Conservation (phyloP, 2,888 invertebrate genomes). For the Nasonovia ribisnigri region DNA sequence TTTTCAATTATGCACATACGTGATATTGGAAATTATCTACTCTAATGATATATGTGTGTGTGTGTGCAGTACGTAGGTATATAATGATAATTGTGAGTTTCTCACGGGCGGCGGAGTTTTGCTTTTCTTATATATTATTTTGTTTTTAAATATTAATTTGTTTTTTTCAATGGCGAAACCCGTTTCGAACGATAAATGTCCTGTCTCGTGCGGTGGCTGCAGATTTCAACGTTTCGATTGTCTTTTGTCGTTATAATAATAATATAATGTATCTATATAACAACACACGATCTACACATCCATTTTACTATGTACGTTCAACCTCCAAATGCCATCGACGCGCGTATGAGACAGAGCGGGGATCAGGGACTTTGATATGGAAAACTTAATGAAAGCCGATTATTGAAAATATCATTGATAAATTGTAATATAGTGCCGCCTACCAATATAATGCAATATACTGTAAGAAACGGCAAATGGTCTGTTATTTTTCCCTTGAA, state of each 20-base stretch:
- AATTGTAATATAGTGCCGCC: not conserved
- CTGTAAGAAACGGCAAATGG: not conserved
- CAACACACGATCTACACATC: not conserved
- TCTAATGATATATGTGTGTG: not conserved
- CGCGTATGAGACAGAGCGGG: not conserved
- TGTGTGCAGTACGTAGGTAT: not conserved
- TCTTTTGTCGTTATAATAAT: not conserved
- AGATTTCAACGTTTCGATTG: not conserved
- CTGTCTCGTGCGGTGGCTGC: not conserved
- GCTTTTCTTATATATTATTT: not conserved
- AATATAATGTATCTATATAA: not conserved
- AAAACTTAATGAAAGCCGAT: not conserved
- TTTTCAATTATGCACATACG: conserved; percentile 30
- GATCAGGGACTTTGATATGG: conserved; percentile 35
- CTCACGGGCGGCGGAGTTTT: not conserved
- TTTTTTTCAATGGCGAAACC: not conserved
- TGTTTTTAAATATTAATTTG: not conserved
- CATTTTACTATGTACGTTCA: not conserved
- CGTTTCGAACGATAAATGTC: not conserved
- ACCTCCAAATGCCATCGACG: conserved; percentile 26
- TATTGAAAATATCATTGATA: not conserved
- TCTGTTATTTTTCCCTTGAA: conserved; percentile 49
- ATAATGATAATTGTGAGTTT: not conserved
- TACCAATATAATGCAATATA: not conserved
- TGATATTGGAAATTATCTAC: conserved; percentile 15